Base-by-base conservation (phyloP, 2,888 invertebrate genomes). In the Odontocerum albicorne region DNA sequence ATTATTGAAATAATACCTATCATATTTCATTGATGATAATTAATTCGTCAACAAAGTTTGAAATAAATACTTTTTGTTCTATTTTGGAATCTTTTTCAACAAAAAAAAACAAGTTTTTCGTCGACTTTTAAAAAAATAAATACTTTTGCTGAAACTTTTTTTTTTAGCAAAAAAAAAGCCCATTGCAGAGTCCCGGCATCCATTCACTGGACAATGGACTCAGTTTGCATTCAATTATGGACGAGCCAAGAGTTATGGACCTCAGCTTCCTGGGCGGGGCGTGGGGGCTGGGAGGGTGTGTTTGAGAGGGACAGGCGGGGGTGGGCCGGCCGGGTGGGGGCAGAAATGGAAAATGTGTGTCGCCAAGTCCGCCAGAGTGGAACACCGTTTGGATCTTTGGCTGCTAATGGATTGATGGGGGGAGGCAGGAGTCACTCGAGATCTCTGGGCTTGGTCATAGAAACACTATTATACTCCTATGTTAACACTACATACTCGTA, bases 301-400 rank as follows among this genome's bases (percentile, higher is more conserved):
- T 19, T 33, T 17, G 40, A 21, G 39, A 13, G 32, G 47, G 40
- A 27, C 12, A 39, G 20, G 4, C 8, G 3, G 55, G 44, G 31
- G 72, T 32, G 72, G 71, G 75, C 75, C 75, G 74, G 74, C 12
- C 22, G 45, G 31, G 22, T 38, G 47, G 44, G 54, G 49, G 55
- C 55, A 44, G 72, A 72, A 76, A 77, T 76, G 75, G 76, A 74
- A 75, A 76, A 76, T 76, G 72, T 74, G 71, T 75, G 76, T 76
- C 62, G 62, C 72, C 71, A 74, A 74, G 69, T 75, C 72, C 68
- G 72, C 71, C 71, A 68, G 69, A 70, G 68, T 69, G 73, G 75
- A 72, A 69, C 73, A 70, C 67, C 69, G 70, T 68, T 66, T 66
- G 66, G 64, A 62, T 65, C 64, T 61, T 61, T 61, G 61, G 58